Conservation (phyloP, 2,888 invertebrate genomes). For the Pterostichus niger region DNA sequence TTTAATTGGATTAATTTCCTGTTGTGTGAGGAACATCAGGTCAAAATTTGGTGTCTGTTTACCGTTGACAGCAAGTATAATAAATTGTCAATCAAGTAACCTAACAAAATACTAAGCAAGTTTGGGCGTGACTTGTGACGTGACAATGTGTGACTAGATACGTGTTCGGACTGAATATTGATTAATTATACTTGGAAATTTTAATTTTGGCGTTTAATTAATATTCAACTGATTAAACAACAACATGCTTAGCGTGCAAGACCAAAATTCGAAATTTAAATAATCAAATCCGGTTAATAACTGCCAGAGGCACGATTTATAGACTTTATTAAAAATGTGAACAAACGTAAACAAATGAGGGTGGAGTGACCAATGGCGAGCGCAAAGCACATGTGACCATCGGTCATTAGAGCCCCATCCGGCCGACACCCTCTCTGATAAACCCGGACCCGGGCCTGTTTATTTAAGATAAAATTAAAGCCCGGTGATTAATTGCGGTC, state of each 20-base stretch:
- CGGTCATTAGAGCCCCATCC: slow-evolving; percentile 52
- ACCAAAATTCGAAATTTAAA: slow-evolving; percentile 19
- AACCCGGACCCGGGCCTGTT: slow-evolving; percentile 66
- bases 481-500: slow-evolving; percentile 66
- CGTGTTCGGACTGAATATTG: slow-evolving; percentile 18
- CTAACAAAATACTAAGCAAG: neutral
- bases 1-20: too few relatives aligned
- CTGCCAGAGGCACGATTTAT: slow-evolving; percentile 26
- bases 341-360: slow-evolving; percentile 27
- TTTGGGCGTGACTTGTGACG: slow-evolving; percentile 3
- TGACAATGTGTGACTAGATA: slow-evolving; percentile 9
- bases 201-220: slow-evolving; percentile 22
- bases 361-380: slow-evolving; percentile 2
- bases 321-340: slow-evolving; percentile 49
- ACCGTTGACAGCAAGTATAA: too few relatives aligned
- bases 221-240: slow-evolving; percentile 29
- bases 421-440: slow-evolving; percentile 47
- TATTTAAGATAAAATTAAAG: slow-evolving; percentile 68
- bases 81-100: too few relatives aligned
- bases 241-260: neutral
- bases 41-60: too few relatives aligned
- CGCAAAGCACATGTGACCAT: slow-evolving; percentile 42
- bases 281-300: slow-evolving; percentile 39
- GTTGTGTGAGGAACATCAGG: too few relatives aligned
- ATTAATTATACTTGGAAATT: slow-evolving; percentile 24